These are phyloP conservation scores for Linnaemya vulpina DNA, from an alignment of 2,888 invertebrate genomes.

Conservation along the genomic window DNA sequence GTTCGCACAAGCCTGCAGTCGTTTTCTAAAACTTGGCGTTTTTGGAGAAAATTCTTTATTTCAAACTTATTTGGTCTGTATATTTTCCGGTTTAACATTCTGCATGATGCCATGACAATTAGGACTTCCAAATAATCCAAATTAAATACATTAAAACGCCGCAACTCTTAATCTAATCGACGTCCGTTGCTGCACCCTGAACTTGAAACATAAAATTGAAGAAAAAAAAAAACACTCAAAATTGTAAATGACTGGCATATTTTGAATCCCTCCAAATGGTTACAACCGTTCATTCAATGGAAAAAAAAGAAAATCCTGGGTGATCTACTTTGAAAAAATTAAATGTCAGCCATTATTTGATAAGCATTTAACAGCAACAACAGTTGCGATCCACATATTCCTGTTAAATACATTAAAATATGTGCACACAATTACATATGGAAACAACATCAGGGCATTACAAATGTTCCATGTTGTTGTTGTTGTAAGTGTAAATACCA, in stretches of 20 bases:
- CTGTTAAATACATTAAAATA: neutral
- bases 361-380: slow-evolving; percentile 28
- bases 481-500: slow-evolving; percentile 25
- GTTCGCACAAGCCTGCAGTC: too few species aligned
- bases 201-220: neutral
- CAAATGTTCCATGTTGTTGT: slow-evolving; percentile 3
- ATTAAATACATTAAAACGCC: neutral
- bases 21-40: too few species aligned
- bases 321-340: neutral
- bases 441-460: slow-evolving; percentile 12
- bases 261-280: too few species aligned
- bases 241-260: neutral
- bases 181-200: neutral
- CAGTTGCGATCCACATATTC: slow-evolving; percentile 20
- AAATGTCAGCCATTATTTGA: slow-evolving; percentile 49
- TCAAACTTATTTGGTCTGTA: too few species aligned
- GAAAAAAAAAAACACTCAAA: neutral
- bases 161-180: neutral
- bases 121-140: too few species aligned
- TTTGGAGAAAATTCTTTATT: too few species aligned
- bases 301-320: neutral
- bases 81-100: too few species aligned
- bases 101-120: too few species aligned
- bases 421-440: neutral
- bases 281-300: neutral